These are phyloP conservation scores for Pampus argenteus DNA, from an alignment of 2,797 vertebrate genomes.

Conservation along the genomic window DNA sequence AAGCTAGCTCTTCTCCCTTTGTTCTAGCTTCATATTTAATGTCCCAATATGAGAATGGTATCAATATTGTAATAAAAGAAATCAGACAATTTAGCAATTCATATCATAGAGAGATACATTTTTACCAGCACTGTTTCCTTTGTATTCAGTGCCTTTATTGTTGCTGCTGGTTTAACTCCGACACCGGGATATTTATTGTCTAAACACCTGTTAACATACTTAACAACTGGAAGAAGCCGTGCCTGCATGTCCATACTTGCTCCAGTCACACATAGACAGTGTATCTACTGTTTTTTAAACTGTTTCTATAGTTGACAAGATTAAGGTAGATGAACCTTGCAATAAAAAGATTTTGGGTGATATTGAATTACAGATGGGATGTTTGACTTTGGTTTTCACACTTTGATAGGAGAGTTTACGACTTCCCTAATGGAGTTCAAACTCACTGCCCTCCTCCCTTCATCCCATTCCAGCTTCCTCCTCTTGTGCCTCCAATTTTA, in stretches of 20 bases:
- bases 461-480: constrained; percentile 63
- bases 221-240: constrained; percentile 48
- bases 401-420: constrained; percentile 75
- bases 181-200: constrained; percentile 51
- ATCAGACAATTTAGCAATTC: neutral
- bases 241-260: constrained; percentile 21
- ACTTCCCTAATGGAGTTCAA: constrained; percentile 69
- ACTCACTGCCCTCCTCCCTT: constrained; percentile 54
- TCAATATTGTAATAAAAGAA: neutral
- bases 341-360: constrained; percentile 40
- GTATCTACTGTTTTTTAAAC: constrained; percentile 12
- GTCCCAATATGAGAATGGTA: no score
- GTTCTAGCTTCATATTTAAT: no score
- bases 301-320: constrained; percentile 42
- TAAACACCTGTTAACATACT: constrained; percentile 70
- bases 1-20: no score
- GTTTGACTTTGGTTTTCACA: constrained; percentile 65
- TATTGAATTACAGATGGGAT: constrained; percentile 52
- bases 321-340: constrained; percentile 13
- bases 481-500: constrained; percentile 63
- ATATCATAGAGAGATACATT: constrained; percentile 14
- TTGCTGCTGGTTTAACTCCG: constrained; percentile 35
- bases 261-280: constrained; percentile 24
- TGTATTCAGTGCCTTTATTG: constrained; percentile 28
- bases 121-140: constrained; percentile 11